Conservation (phyloP, 2,888 invertebrate genomes). For the Cryptus viduatorius region DNA sequence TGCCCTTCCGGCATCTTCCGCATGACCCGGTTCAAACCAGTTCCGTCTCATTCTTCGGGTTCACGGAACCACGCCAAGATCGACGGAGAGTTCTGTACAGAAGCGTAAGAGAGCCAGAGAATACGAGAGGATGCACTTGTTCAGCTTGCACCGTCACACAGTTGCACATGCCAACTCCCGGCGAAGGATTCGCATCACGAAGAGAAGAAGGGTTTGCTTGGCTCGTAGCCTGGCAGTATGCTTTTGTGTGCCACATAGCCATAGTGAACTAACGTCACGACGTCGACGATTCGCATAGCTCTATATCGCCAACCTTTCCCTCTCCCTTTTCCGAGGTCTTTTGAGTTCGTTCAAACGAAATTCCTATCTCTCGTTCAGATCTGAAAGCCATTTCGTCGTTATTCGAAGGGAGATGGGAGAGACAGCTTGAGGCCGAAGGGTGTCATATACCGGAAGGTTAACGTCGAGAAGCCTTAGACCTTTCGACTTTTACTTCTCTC, state of each 20-base stretch:
- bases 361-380: slow-evolving; percentile 54
- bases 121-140: slow-evolving; percentile 21
- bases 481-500: neutral
- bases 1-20: slow-evolving; percentile 48
- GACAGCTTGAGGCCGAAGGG: slow-evolving; percentile 12
- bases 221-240: slow-evolving; percentile 18
- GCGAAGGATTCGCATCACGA: slow-evolving; percentile 4
- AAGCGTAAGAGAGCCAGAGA: slow-evolving; percentile 13
- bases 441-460: slow-evolving; percentile 26
- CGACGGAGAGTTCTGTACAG: slow-evolving; percentile 16
- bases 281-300: slow-evolving; percentile 25
- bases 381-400: slow-evolving; percentile 59
- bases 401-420: slow-evolving; percentile 17
- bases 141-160: slow-evolving; percentile 8
- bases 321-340: slow-evolving; percentile 15
- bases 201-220: slow-evolving; percentile 25
- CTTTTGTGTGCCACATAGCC: neutral
- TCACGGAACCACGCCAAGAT: slow-evolving; percentile 22
- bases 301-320: neutral
- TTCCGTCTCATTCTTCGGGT: slow-evolving; percentile 52
- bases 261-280: neutral
- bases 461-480: slow-evolving; percentile 35
- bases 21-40: slow-evolving; percentile 56
- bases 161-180: slow-evolving; percentile 11
- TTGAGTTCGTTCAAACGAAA: slow-evolving; percentile 46